Evolutionary conservation across 2,888 invertebrate species (phyloP), one percentile per base, ranked within the genome.

Genomic region (Dusona sp.): DNA sequence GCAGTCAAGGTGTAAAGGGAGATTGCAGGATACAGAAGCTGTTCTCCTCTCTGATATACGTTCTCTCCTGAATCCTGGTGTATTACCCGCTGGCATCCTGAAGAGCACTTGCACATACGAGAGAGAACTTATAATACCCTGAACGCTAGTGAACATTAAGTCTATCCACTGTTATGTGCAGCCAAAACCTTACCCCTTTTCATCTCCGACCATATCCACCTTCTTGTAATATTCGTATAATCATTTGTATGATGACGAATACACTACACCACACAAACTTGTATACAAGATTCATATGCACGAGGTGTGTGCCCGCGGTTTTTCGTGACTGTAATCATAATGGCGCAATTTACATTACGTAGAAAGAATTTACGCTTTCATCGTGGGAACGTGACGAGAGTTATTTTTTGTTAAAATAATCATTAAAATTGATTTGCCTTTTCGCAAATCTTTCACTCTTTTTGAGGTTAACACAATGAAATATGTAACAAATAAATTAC

Each of bases 91-190:
- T 42, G 73, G 57, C 54, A 64, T 36, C 22, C 64, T n/a, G 38
- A 54, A 36, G 33, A 78, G 51, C 9, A 51, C 42, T 61, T 42
- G 61, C 51, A 64, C 57, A 74, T 45, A 72, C 75, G 42, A 57
- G 75, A 72, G 77, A 77, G 77, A n/a, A n/a, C 80, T 80, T 80
- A 77, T 72, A 72, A 65, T 72, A 57, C 54, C 42, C 13, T 4
- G 75, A 42, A 72, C 72, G 80, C 64, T 77, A 42, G 51, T 65
- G 75, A 75, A 65, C 61, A 84, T 84, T 65, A 65, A 84, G 74
- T 75, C 79, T 68, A 77, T 74, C 72, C 65, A 77, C 54, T 70
- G 64, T 77, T 77, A 74, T 57, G 33, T 29, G 36, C n/a, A n/a
- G n/a, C 75, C 51, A 74, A 67, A 78, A 75, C 48, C 33, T 42